phyloP scores from a whole-genome alignment of 2,113 vertebrate species.

The Apus apus region DNA sequence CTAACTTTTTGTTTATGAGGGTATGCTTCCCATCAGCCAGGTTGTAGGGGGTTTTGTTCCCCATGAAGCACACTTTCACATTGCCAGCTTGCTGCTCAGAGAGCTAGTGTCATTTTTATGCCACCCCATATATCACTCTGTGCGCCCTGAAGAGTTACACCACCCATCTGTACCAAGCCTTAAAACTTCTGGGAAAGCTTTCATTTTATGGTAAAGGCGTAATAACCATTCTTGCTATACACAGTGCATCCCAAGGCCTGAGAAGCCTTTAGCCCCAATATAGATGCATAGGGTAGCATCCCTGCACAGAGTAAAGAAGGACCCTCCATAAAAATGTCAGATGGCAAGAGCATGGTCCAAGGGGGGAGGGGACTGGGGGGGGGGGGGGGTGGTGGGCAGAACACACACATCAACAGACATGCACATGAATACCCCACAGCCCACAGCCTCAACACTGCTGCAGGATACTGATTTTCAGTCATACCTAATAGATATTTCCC shows the following conservation, averaged over 20 bases:
- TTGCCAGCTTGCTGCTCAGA: background rate
- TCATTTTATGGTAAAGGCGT: background rate
- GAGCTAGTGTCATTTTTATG: background rate
- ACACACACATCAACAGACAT: too few relatives aligned
- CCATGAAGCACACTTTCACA: background rate
- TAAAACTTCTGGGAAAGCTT: background rate
- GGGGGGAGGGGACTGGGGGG: too few relatives aligned
- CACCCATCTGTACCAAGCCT: background rate
- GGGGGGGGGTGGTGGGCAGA: too few relatives aligned
- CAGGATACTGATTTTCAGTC: background rate
- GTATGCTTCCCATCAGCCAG: background rate
- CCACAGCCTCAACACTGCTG: background rate
- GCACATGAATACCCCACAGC: background rate
- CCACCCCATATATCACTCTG: background rate
- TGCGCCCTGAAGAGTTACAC: background rate
- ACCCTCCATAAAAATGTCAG: background rate
- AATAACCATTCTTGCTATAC: background rate
- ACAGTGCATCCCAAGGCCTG: accelerated
- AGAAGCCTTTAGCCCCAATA: background rate
- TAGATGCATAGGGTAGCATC: background rate
- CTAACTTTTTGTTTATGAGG: background rate
- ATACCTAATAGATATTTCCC: background rate
- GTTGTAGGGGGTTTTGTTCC: background rate
- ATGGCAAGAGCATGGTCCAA: background rate
- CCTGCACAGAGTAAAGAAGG: background rate